phyloP scores from a whole-genome alignment of 2,797 vertebrate species.

The Oryzias sinensis region DNA sequence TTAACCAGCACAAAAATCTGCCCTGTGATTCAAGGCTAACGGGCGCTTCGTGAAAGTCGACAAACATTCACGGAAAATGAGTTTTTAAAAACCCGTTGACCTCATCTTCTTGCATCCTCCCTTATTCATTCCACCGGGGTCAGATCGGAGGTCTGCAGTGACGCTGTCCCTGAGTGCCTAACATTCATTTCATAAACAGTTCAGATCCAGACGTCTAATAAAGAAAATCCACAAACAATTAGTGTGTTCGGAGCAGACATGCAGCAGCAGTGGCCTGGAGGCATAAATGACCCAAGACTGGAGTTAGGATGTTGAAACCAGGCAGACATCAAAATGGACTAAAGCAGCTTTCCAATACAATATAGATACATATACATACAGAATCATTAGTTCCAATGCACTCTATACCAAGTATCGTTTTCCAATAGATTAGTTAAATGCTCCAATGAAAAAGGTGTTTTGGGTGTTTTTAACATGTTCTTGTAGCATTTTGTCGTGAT shows the following conservation, averaged over 20 bases:
- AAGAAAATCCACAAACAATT: constrained; percentile 24
- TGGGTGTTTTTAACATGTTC: too few species aligned
- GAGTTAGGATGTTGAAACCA: too few species aligned
- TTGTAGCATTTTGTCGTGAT: too few species aligned
- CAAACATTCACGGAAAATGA: not conserved
- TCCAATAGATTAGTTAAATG: too few species aligned
- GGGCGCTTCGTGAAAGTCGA: constrained; percentile 1
- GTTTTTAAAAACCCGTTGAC: not conserved
- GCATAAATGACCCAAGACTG: not conserved
- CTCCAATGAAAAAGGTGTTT: too few species aligned
- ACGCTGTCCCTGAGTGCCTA: too few species aligned
- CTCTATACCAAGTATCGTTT: too few species aligned
- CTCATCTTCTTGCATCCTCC: not conserved
- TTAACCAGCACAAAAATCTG: not conserved
- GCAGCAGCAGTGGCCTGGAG: not conserved
- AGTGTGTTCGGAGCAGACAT: constrained; percentile 2
- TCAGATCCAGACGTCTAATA: constrained; percentile 15
- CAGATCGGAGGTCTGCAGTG: not conserved
- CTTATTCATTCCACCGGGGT: constrained; percentile 5
- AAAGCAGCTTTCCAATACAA: too few species aligned
- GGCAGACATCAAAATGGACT: too few species aligned
- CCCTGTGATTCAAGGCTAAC: not conserved
- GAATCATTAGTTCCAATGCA: too few species aligned
- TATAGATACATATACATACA: too few species aligned
- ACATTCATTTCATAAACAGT: constrained; percentile 8